phyloP scores from a whole-genome alignment of 2,888 invertebrate genomes.

The Elysia crispata region DNA sequence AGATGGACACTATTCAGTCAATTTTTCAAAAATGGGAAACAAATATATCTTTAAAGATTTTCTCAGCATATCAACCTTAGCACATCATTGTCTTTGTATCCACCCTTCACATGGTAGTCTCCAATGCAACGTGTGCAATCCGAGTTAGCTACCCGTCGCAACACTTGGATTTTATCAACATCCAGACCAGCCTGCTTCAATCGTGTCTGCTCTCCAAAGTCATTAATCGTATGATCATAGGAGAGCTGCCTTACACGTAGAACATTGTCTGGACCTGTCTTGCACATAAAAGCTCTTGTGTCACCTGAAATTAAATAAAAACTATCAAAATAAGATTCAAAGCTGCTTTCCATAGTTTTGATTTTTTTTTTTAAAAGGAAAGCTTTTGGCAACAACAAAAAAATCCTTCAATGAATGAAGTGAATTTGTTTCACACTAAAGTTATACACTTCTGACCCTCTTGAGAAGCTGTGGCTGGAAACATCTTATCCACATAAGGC shows the following conservation, averaged over 20 bases:
- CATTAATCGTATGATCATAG: conserved; percentile 89
- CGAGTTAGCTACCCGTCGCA: conserved; percentile 83
- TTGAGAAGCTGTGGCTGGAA: too few species aligned
- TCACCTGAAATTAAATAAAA: conserved; percentile 78
- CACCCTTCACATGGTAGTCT: conserved; percentile 90
- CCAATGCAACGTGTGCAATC: conserved; percentile 90
- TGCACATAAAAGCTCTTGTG: conserved; percentile 87
- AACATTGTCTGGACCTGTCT: conserved; percentile 87
- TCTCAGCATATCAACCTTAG: conserved; percentile 78
- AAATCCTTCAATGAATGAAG: too few species aligned
- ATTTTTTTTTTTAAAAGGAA: too few species aligned
- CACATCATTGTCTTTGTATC: conserved; percentile 89
- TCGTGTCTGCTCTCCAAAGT: conserved; percentile 90
- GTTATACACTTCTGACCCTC: too few species aligned
- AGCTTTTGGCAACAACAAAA: too few species aligned
- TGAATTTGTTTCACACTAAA: too few species aligned
- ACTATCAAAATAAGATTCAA: background rate
- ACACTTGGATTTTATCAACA: conserved; percentile 83
- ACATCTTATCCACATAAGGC: too few species aligned
- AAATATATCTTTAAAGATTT: too few species aligned
- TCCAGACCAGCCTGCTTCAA: conserved; percentile 87
- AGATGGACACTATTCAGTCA: too few species aligned
- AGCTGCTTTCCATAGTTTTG: too few species aligned
- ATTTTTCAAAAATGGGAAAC: too few species aligned
- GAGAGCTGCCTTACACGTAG: conserved; percentile 88